These are phyloP conservation scores for Gallinago nigripennis DNA, from an alignment of 2,797 vertebrate species.

Conservation along the genomic window DNA sequence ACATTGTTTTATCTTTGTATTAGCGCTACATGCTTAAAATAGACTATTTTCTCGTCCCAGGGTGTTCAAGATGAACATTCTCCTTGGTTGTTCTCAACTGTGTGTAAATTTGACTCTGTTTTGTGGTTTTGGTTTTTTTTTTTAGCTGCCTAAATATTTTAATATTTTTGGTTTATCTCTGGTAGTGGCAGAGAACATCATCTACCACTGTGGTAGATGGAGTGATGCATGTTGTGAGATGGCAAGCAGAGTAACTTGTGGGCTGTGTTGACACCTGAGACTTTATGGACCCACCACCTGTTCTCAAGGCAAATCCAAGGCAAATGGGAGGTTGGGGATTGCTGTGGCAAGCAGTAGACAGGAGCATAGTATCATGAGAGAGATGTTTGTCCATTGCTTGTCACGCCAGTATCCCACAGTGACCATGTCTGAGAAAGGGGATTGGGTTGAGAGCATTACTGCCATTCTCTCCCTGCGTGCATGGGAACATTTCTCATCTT, in stretches of 20 bases:
- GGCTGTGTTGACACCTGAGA: neutral
- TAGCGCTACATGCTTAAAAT: neutral
- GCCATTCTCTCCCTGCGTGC: neutral
- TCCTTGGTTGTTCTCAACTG: neutral
- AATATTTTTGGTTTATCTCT: neutral
- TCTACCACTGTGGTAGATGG: neutral
- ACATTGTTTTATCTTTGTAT: neutral
- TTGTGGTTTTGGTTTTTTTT: neutral
- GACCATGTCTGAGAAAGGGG: neutral
- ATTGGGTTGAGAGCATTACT: neutral
- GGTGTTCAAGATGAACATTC: neutral
- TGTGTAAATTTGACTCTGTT: neutral
- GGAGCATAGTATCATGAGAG: no score
- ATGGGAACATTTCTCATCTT: neutral
- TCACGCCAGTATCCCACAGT: neutral
- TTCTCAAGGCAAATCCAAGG: neutral
- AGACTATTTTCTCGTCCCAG: neutral
- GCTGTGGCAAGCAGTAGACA: neutral
- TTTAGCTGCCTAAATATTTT: neutral
- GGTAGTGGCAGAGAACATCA: neutral
- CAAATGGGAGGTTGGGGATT: neutral
- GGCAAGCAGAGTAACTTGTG: no score
- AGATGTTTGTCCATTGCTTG: neutral
- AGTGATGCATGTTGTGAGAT: fast-evolving
- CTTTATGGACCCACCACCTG: neutral